Evolutionary conservation across 2,797 vertebrate genomes (phyloP).

Genomic region (Pseudocheirus occidentalis): DNA sequence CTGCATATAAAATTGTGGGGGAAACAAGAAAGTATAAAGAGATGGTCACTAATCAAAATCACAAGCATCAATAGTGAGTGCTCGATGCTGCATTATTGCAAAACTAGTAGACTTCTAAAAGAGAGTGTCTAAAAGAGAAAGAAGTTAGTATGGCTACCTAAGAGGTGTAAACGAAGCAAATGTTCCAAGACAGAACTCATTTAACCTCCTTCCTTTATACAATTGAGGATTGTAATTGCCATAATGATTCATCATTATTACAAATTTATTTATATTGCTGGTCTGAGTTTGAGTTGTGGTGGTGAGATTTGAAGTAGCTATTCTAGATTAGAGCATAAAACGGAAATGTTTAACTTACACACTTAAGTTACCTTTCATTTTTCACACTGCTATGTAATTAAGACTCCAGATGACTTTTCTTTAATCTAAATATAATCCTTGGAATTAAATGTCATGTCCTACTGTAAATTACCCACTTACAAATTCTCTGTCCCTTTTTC

Average conservation of each 20-base stretch:
- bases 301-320: slow-evolving; percentile 31
- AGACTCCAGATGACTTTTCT: slow-evolving; percentile 41
- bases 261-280: slow-evolving; percentile 64
- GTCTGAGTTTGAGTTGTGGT: slow-evolving; percentile 40
- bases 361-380: slow-evolving; percentile 38
- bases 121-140: slow-evolving; percentile 35
- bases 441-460: slow-evolving; percentile 35
- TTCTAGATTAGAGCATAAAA: slow-evolving; percentile 27
- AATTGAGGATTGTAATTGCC: slow-evolving; percentile 72
- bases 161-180: slow-evolving; percentile 23
- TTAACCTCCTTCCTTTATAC: slow-evolving; percentile 78
- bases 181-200: slow-evolving; percentile 66
- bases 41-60: slow-evolving; percentile 55
- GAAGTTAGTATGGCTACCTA: neutral
- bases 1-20: slow-evolving; percentile 50
- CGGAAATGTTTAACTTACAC: neutral
- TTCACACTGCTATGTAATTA: slow-evolving; percentile 27
- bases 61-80: slow-evolving; percentile 38
- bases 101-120: slow-evolving; percentile 59
- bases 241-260: slow-evolving; percentile 71
- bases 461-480: neutral
- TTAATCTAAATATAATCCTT: slow-evolving; percentile 12
- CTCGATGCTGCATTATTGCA: slow-evolving; percentile 28
- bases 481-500: slow-evolving; percentile 45
- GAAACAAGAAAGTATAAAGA: slow-evolving; percentile 50